Conservation (phyloP, 1,140 invertebrate genomes). For the Drosophila santomea region DNA sequence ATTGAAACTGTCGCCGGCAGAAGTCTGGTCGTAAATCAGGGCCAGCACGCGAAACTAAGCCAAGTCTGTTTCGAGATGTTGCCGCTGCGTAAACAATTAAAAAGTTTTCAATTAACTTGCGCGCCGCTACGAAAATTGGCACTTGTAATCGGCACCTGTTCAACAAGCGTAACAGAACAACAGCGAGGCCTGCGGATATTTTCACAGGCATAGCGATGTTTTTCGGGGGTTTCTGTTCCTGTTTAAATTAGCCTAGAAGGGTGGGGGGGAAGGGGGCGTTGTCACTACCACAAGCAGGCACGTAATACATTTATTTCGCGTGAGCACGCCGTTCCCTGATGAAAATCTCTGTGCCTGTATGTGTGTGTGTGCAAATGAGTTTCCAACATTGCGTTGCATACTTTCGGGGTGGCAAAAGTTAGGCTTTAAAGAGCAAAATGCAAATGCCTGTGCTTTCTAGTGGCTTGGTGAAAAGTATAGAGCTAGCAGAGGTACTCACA, state of each 20-base stretch:
- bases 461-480: neutral
- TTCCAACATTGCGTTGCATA: conserved; percentile 63
- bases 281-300: conserved; percentile 36
- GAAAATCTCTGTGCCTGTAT: neutral
- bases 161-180: conserved; percentile 72
- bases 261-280: neutral
- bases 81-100: conserved; percentile 68
- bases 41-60: conserved; percentile 48
- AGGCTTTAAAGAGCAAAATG: conserved; percentile 43
- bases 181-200: conserved; percentile 28
- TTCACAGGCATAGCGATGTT: conserved; percentile 18
- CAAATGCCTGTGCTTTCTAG: neutral
- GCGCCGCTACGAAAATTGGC: conserved; percentile 65
- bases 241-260: conserved; percentile 57
- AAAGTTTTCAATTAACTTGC: conserved; percentile 81
- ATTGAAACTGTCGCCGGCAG: conserved; percentile 78
- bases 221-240: conserved; percentile 23
- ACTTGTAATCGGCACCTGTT: conserved; percentile 82
- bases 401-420: conserved; percentile 59
- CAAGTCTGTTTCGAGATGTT: conserved; percentile 56
- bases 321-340: conserved; percentile 51
- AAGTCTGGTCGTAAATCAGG: conserved; percentile 66
- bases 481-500: neutral
- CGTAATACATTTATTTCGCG: conserved; percentile 78
- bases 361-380: conserved; percentile 58